These are phyloP conservation scores for Laticauda colubrina DNA, from an alignment of 2,113 vertebrate species.

Conservation along the genomic window DNA sequence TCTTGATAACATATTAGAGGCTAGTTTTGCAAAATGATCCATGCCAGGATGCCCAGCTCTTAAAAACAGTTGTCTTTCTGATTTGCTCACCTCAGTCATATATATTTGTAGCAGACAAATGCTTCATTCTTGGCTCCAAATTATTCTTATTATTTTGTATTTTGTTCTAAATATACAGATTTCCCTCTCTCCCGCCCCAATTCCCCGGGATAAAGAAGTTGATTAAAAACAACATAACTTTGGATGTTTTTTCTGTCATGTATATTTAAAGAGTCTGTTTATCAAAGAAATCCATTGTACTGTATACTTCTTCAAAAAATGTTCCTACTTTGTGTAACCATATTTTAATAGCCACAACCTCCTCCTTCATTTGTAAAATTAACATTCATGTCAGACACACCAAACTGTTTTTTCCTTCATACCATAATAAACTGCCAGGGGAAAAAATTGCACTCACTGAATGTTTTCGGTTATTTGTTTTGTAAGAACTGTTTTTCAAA, in stretches of 20 bases:
- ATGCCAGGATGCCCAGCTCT: background rate
- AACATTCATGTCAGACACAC: slow-evolving; percentile 73
- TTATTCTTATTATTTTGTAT: slow-evolving; percentile 65
- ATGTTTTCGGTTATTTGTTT: slow-evolving; percentile 58
- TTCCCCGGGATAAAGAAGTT: slow-evolving; percentile 51
- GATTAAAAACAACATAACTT: slow-evolving; percentile 71
- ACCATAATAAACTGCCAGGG: slow-evolving; percentile 81
- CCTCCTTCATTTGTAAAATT: slow-evolving; percentile 77
- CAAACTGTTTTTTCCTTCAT: slow-evolving; percentile 72
- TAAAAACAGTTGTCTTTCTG: slow-evolving; percentile 24
- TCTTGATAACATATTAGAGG: background rate
- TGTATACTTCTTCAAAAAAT: slow-evolving; percentile 72
- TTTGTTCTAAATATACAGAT: slow-evolving; percentile 68
- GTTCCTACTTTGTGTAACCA: slow-evolving; percentile 79
- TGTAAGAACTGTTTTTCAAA: background rate
- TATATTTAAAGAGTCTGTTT: slow-evolving; percentile 82
- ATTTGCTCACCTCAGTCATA: slow-evolving; percentile 59
- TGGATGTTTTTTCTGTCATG: slow-evolving; percentile 73
- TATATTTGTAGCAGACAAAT: slow-evolving; percentile 68
- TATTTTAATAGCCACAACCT: slow-evolving; percentile 76
- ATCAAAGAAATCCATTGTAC: slow-evolving; percentile 72
- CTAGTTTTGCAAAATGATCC: background rate
- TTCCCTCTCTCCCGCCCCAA: slow-evolving; percentile 48
- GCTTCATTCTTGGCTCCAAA: slow-evolving; percentile 69
- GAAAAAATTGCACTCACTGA: slow-evolving; percentile 64